Evolutionary conservation across 2,797 vertebrate species (phyloP).

Genomic region (Sebastes hubbsi): DNA sequence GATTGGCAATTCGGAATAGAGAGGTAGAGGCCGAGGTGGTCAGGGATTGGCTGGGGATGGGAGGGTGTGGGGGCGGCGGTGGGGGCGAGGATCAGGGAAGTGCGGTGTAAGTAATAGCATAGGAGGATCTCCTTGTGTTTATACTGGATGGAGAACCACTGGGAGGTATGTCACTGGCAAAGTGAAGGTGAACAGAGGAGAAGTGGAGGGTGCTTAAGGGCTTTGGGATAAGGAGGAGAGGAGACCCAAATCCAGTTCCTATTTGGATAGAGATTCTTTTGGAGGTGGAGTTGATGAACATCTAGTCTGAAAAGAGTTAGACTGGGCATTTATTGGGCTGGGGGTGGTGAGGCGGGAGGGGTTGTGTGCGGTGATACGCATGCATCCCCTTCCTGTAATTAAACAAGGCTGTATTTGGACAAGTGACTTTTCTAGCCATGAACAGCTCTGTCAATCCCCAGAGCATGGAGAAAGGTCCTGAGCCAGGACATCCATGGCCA

Average conservation of each 20-base stretch:
- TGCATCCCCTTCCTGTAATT: slow-evolving; percentile 74
- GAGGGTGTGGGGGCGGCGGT: slow-evolving; percentile 32
- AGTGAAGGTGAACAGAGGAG: slow-evolving; percentile 66
- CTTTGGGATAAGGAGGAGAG: slow-evolving; percentile 72
- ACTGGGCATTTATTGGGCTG: slow-evolving; percentile 60
- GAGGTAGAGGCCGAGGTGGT: slow-evolving; percentile 74
- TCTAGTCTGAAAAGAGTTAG: slow-evolving; percentile 66
- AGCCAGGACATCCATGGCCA: slow-evolving; percentile 71
- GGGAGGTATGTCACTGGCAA: slow-evolving; percentile 78
- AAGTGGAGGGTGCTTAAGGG: slow-evolving; percentile 69
- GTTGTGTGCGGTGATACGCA: slow-evolving; percentile 58
- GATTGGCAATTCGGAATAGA: slow-evolving; percentile 83
- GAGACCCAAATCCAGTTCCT: slow-evolving; percentile 74
- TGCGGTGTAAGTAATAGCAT: slow-evolving; percentile 67
- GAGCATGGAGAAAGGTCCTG: slow-evolving; percentile 69
- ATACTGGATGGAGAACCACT: slow-evolving; percentile 73
- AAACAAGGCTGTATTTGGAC: slow-evolving; percentile 79
- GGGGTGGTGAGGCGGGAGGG: background rate
- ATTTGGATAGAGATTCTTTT: slow-evolving; percentile 77
- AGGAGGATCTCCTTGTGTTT: slow-evolving; percentile 79
- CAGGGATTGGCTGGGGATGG: slow-evolving; percentile 64
- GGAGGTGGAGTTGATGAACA: slow-evolving; percentile 61
- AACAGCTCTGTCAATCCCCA: slow-evolving; percentile 69
- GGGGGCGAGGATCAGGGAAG: slow-evolving; percentile 51
- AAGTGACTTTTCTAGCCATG: slow-evolving; percentile 71